Percentiles rank a stretch among this genome's conserved stretches.
These are phyloP conservation scores for Phataginus tetradactyla DNA, from an alignment of 2,797 vertebrate species.

Conservation along the genomic window DNA sequence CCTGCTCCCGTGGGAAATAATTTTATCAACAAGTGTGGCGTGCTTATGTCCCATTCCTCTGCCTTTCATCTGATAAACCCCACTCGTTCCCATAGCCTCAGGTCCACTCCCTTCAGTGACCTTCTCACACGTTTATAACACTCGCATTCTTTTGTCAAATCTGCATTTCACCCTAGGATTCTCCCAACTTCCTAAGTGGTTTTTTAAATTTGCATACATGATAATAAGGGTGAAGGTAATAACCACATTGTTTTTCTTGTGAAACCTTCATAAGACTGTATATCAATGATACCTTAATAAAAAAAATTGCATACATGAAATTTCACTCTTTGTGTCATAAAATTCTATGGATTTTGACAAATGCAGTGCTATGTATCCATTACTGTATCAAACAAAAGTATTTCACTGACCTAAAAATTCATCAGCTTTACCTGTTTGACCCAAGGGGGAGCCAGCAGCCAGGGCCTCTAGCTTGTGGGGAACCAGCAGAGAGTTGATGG, in stretches of 20 bases:
- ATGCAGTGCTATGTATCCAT: not conserved
- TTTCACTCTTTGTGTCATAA: not conserved
- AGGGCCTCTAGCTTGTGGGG: not conserved
- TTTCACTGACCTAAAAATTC: not conserved
- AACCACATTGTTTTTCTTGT: no score
- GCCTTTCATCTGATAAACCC: not conserved
- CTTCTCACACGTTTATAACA: not conserved
- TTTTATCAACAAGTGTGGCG: not conserved
- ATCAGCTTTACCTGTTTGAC: not conserved
- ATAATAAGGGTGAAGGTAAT: no score
- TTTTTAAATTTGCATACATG: not conserved
- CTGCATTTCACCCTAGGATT: not conserved
- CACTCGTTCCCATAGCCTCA: not conserved
- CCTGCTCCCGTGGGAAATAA: not conserved
- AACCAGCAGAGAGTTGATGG: not conserved
- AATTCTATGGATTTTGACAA: not conserved
- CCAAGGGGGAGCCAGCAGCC: not conserved
- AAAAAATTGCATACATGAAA: not conserved
- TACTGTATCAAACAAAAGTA: not conserved
- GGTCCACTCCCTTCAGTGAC: not conserved
- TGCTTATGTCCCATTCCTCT: not conserved
- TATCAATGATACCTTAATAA: no score
- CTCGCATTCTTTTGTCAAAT: not conserved
- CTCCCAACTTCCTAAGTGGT: not conserved
- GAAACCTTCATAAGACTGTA: no score